Conservation (phyloP, 1,140 invertebrate species). For the Aphelenchoides besseyi region DNA sequence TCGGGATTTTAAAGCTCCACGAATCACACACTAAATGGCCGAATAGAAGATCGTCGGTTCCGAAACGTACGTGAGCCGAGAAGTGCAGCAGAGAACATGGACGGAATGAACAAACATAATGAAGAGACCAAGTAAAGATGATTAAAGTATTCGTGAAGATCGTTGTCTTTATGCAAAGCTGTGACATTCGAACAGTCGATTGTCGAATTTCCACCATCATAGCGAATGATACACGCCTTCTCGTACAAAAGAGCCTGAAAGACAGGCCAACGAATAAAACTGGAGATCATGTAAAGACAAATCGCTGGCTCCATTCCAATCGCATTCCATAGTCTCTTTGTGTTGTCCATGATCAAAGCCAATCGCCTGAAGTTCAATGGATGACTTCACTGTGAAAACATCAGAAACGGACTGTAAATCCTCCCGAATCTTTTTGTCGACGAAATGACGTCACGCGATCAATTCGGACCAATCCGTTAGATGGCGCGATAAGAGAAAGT, state of each 20-base stretch:
- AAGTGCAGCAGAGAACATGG: conserved; percentile 45
- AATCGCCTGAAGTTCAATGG: background rate
- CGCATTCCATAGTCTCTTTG: background rate
- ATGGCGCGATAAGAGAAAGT: no score
- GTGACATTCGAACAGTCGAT: conserved; percentile 38
- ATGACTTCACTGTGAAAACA: background rate
- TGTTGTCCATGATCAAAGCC: background rate
- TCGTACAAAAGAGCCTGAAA: conserved; percentile 52
- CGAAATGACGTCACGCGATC: background rate
- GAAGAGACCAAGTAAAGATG: conserved; percentile 45
- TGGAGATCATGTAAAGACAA: conserved; percentile 47
- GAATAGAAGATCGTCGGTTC: background rate
- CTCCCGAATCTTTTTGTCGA: no score
- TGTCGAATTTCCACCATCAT: conserved; percentile 24
- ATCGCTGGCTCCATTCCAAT: conserved; percentile 41
- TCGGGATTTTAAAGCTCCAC: conserved; percentile 40
- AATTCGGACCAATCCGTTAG: background rate
- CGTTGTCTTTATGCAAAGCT: conserved; percentile 35
- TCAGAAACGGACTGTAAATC: background rate
- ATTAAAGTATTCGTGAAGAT: conserved; percentile 45
- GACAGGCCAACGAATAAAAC: conserved; percentile 47
- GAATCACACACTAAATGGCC: conserved; percentile 49
- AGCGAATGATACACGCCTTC: conserved; percentile 42
- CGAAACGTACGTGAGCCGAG: conserved; percentile 46
- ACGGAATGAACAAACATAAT: conserved; percentile 48